Conservation (phyloP, 2,888 invertebrate species). For the Thereva unica region DNA sequence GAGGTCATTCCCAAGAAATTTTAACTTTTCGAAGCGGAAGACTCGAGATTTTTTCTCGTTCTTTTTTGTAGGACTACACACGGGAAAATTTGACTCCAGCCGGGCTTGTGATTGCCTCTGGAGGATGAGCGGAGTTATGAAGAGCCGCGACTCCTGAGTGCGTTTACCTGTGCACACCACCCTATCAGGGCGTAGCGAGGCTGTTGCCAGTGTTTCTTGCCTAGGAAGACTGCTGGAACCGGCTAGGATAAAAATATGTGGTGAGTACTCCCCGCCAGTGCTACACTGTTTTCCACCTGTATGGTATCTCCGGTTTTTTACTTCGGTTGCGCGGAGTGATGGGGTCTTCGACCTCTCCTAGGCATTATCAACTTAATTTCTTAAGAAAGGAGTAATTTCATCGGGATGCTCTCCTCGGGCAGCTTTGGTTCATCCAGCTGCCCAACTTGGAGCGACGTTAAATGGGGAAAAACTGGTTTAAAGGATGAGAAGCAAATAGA, state of each 20-base stretch:
- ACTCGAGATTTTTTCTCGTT: slow-evolving; percentile 23
- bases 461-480: too few relatives aligned
- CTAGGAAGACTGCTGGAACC: slow-evolving; percentile 33
- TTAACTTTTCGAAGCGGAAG: slow-evolving; percentile 29
- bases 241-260: slow-evolving; percentile 32
- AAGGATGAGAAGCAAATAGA: too few relatives aligned
- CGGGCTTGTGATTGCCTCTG: neutral
- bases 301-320: slow-evolving; percentile 4
- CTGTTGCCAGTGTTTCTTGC: slow-evolving; percentile 11
- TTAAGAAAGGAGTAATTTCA: too few relatives aligned
- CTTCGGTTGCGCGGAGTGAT: too few relatives aligned
- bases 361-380: too few relatives aligned
- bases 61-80: slow-evolving; percentile 14
- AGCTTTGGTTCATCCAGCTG: too few relatives aligned
- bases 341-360: too few relatives aligned
- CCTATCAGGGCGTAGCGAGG: slow-evolving; percentile 25
- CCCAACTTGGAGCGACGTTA: too few relatives aligned
- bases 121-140: slow-evolving; percentile 18
- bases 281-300: slow-evolving; percentile 24
- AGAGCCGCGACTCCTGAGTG: slow-evolving; percentile 21
- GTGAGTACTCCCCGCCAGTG: slow-evolving; percentile 6
- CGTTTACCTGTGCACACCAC: slow-evolving; percentile 31
- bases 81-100: slow-evolving; percentile 12
- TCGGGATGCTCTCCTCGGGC: too few relatives aligned
- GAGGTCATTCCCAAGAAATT: slow-evolving; percentile 34